These are phyloP conservation scores for Cylloceria caligata DNA, from an alignment of 2,888 invertebrate genomes.

Conservation along the genomic window DNA sequence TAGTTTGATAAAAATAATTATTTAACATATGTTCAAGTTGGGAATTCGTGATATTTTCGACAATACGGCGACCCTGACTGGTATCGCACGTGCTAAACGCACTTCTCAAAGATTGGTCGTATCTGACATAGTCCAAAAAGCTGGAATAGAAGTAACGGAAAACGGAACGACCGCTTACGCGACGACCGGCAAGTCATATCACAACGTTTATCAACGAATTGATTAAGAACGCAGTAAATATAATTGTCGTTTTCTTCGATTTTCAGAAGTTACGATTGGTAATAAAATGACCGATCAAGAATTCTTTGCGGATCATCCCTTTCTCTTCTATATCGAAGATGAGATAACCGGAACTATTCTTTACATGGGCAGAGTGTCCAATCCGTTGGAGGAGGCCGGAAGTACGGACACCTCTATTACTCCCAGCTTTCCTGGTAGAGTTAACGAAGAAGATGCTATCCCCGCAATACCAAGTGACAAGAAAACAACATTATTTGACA, in stretches of 20 bases:
- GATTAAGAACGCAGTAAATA: not conserved
- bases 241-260: not conserved
- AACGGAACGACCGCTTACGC: constrained; percentile 90
- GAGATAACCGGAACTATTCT: constrained; percentile 90
- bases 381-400: constrained; percentile 86
- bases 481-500: constrained; percentile 11
- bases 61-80: constrained; percentile 89
- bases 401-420: constrained; percentile 67
- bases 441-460: constrained; percentile 1
- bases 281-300: constrained; percentile 90
- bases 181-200: constrained; percentile 88
- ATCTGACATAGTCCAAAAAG: constrained; percentile 90
- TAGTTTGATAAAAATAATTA: not conserved
- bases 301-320: constrained; percentile 91
- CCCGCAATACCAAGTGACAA: constrained; percentile 37
- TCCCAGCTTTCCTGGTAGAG: constrained; percentile 39
- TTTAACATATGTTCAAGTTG: constrained; percentile 84
- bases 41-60: constrained; percentile 91
- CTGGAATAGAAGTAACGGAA: constrained; percentile 92
- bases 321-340: constrained; percentile 93
- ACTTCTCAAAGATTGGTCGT: constrained; percentile 86
- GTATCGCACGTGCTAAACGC: constrained; percentile 87
- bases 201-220: too few species aligned
- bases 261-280: constrained; percentile 88
- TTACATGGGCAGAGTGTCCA: constrained; percentile 90